phyloP scores from a whole-genome alignment of 2,888 invertebrate genomes.

The Leptopilina drosophilae region DNA sequence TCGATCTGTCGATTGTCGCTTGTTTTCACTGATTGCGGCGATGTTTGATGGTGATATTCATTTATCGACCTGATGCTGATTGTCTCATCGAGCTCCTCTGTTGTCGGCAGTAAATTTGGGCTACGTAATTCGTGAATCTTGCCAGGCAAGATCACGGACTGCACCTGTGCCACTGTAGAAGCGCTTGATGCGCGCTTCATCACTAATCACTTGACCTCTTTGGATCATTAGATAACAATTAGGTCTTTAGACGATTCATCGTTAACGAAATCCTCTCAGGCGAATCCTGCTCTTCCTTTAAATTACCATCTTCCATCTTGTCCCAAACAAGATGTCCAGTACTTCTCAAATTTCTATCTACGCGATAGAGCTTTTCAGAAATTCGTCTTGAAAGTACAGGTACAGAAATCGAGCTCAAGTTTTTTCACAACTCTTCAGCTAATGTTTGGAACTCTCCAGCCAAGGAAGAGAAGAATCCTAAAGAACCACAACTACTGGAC shows the following conservation, averaged over 20 bases:
- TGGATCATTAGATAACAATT: slow-evolving; percentile 48
- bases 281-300: slow-evolving; percentile 64
- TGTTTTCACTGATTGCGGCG: slow-evolving; percentile 38
- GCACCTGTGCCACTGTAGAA: slow-evolving; percentile 61
- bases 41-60: slow-evolving; percentile 44
- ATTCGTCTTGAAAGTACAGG: too few relatives aligned
- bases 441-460: too few relatives aligned
- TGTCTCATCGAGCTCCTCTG: slow-evolving; percentile 41
- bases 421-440: too few relatives aligned
- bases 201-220: slow-evolving; percentile 48
- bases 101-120: slow-evolving; percentile 44
- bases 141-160: slow-evolving; percentile 45
- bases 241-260: slow-evolving; percentile 61
- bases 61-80: slow-evolving; percentile 50
- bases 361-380: too few relatives aligned
- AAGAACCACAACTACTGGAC: too few relatives aligned
- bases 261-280: slow-evolving; percentile 55
- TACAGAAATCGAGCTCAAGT: too few relatives aligned
- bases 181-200: slow-evolving; percentile 63
- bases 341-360: too few relatives aligned
- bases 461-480: too few relatives aligned
- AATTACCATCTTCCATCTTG: slow-evolving; percentile 50
- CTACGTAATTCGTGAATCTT: slow-evolving; percentile 57
- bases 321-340: background rate
- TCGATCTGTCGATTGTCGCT: slow-evolving; percentile 53